phyloP scores from a whole-genome alignment of 2,113 vertebrate species.

The Cathartes aura region DNA sequence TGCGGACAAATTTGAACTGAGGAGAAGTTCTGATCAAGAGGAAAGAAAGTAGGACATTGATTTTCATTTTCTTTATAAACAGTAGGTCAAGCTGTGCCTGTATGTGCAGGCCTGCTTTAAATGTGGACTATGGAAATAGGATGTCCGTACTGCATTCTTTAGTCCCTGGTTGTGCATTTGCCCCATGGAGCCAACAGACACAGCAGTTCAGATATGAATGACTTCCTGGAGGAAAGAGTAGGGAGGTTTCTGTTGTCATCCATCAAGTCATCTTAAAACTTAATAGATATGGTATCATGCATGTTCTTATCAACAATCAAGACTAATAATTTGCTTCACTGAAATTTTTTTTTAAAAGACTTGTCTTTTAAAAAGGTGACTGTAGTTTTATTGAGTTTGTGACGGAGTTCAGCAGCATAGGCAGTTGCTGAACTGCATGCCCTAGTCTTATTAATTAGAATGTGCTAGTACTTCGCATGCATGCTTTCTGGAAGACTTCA shows the following conservation, averaged over 20 bases:
- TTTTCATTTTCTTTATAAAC: neutral
- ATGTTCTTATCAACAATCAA: neutral
- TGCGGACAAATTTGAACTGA: neutral
- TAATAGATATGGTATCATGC: rapidly evolving
- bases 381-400: neutral
- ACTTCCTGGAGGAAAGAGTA: neutral
- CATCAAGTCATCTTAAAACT: neutral
- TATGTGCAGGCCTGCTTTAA: neutral
- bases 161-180: neutral
- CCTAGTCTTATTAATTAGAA: neutral
- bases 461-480: neutral
- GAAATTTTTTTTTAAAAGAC: neutral
- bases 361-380: neutral
- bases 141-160: neutral
- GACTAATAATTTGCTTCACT: neutral
- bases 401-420: neutral
- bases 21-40: neutral
- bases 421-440: neutral
- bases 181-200: neutral
- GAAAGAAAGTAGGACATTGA: neutral
- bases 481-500: neutral
- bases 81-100: neutral
- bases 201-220: neutral
- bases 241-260: neutral
- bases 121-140: neutral